Evolutionary conservation across 2,113 vertebrate species (phyloP), one percentile per base, ranked within the genome.

Genomic region (Syrmaticus mikado): DNA sequence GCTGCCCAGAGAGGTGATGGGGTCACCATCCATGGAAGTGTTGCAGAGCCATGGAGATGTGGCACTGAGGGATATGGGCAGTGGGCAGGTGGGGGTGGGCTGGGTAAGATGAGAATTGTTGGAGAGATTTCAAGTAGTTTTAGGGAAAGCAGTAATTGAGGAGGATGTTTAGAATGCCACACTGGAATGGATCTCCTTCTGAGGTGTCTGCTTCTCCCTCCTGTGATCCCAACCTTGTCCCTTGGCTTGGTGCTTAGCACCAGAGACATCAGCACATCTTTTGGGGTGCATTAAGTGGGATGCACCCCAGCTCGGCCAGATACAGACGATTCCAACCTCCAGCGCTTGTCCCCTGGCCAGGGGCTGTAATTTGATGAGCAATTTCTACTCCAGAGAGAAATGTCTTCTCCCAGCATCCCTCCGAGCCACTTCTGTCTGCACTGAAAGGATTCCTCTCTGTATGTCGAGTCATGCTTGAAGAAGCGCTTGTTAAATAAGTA

Each of bases 401-500:
- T 75, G 45, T 64, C 61, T 40, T 79, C 60, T 78, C 55, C 41
- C 48, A 27, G 65, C 46, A 48, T 75, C 52, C 64, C 85, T 78
- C 28, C 1, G 36, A 82, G 68, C n/a, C 12, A 0, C 66, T 93
- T 82, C 50, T 60, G 64, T 81, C 62, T 61, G 61, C 57, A 76
- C 77, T 25, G 1, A 22, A 70, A 82, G 24, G 27, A 50, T 89
- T 85, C 46, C 55, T 96, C 46, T 34, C 27, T 32, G 58, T 2
- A 0, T 20, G 52, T 82, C 28, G 75, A 91, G 83, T 78, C 76
- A 48, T 13, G 80, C 95, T 75, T 58, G 71, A 92, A 79, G 84
- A 40, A 43, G 13, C 28, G 30, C 88, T 91, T 66, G 84, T 91
- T 94, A 91, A 90, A n/a, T 70, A 91, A 86, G 58, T 28, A 58